These are phyloP conservation scores for Camponotus vicinus DNA, from an alignment of 1,140 invertebrate species.

Conservation along the genomic window DNA sequence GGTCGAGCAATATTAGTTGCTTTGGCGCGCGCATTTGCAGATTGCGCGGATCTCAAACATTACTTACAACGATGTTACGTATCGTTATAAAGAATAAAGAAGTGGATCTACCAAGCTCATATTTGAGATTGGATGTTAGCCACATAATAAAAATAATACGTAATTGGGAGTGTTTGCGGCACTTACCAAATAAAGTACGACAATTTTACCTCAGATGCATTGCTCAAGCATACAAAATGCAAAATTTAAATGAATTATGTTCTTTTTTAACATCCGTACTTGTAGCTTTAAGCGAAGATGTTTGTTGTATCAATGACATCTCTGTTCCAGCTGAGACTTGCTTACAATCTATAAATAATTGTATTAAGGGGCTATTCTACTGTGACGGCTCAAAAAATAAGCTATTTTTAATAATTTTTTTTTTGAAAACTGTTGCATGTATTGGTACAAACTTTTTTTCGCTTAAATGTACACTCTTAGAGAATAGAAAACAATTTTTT, in stretches of 20 bases:
- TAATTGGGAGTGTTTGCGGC: slow-evolving; percentile 10
- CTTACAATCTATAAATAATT: background rate
- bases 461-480: no score
- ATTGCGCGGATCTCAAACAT: slow-evolving; percentile 5
- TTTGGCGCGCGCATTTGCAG: background rate
- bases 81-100: background rate
- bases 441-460: no score
- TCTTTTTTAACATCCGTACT: background rate
- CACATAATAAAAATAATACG: background rate
- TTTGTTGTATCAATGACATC: background rate
- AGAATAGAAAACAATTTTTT: no score
- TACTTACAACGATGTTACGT: slow-evolving; percentile 7
- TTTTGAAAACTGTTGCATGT: no score
- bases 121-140: background rate
- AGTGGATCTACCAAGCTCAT: background rate
- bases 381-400: no score
- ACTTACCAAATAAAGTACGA: background rate
- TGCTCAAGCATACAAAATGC: slow-evolving; percentile 28
- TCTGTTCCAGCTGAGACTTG: background rate
- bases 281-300: slow-evolving; percentile 13
- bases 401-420: no score
- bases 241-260: background rate
- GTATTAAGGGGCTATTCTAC: background rate
- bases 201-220: slow-evolving; percentile 18
- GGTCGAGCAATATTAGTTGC: background rate